Conservation (phyloP, 1,140 invertebrate species). For the Cepaea nemoralis region DNA sequence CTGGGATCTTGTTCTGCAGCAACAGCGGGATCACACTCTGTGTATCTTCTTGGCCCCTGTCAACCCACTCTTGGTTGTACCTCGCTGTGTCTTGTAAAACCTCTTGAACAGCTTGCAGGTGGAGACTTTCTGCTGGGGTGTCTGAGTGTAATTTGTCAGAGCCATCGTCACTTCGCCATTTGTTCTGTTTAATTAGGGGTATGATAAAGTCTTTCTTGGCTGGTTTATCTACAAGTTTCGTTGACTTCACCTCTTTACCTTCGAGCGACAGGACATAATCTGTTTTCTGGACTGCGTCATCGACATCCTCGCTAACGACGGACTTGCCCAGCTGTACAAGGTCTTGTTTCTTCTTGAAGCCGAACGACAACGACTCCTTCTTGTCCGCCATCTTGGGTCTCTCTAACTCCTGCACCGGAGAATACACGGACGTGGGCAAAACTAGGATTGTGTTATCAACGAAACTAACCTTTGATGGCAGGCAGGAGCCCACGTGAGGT, state of each 20-base stretch:
- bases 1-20: slow-evolving; percentile 73
- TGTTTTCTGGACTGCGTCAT: slow-evolving; percentile 46
- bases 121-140: slow-evolving; percentile 45
- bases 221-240: slow-evolving; percentile 58
- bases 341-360: slow-evolving; percentile 62
- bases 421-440: too few species aligned
- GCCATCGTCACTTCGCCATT: slow-evolving; percentile 50
- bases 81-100: slow-evolving; percentile 65
- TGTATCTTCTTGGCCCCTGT: slow-evolving; percentile 57
- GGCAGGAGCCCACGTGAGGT: too few species aligned
- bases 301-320: slow-evolving; percentile 45
- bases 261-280: slow-evolving; percentile 62
- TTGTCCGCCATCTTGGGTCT: slow-evolving; percentile 6
- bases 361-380: slow-evolving; percentile 55
- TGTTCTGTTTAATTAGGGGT: slow-evolving; percentile 70
- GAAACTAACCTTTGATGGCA: too few species aligned
- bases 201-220: slow-evolving; percentile 71
- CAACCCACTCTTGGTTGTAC: slow-evolving; percentile 62
- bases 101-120: slow-evolving; percentile 68
- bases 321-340: slow-evolving; percentile 55
- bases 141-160: slow-evolving; percentile 34
- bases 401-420: too few species aligned
- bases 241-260: slow-evolving; percentile 53
- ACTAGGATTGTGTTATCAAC: too few species aligned
- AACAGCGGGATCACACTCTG: slow-evolving; percentile 70